phyloP scores from a whole-genome alignment of 2,888 invertebrate genomes.

The Hirtodrosophila histrioides region DNA sequence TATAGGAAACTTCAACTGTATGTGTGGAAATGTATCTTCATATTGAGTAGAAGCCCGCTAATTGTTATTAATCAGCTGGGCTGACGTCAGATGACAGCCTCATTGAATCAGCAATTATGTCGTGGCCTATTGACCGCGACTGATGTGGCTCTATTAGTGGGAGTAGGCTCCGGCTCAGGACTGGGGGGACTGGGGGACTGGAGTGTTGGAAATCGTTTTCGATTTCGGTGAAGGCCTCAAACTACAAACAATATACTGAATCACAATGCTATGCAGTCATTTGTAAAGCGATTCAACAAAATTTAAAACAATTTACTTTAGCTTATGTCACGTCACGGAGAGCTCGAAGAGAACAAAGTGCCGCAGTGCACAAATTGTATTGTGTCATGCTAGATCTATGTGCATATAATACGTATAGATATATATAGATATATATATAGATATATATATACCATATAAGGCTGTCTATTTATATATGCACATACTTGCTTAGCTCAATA shows the following conservation, averaged over 20 bases:
- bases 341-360: conserved; percentile 50
- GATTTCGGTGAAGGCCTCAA: too few species aligned
- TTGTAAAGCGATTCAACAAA: conserved; percentile 67
- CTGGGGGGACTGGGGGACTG: too few species aligned
- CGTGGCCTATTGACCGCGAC: conserved; percentile 69
- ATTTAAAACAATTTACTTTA: conserved; percentile 76
- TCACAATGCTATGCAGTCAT: conserved; percentile 57
- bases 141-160: conserved; percentile 5
- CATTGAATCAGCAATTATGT: conserved; percentile 66
- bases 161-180: not conserved
- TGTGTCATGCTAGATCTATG: conserved; percentile 65
- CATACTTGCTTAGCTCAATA: conserved; percentile 63
- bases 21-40: not conserved
- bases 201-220: too few species aligned
- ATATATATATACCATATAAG: conserved; percentile 4
- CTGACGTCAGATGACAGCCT: conserved; percentile 67
- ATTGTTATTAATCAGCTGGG: conserved; percentile 67
- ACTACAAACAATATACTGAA: not conserved
- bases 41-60: conserved; percentile 36
- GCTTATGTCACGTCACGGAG: conserved; percentile 63
- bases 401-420: conserved; percentile 9
- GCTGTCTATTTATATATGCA: conserved; percentile 43
- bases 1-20: too few species aligned
- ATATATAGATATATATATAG: conserved; percentile 1
- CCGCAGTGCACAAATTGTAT: conserved; percentile 61